Conservation (phyloP, 2,113 vertebrate species). For the Oreochromis spilurus region DNA sequence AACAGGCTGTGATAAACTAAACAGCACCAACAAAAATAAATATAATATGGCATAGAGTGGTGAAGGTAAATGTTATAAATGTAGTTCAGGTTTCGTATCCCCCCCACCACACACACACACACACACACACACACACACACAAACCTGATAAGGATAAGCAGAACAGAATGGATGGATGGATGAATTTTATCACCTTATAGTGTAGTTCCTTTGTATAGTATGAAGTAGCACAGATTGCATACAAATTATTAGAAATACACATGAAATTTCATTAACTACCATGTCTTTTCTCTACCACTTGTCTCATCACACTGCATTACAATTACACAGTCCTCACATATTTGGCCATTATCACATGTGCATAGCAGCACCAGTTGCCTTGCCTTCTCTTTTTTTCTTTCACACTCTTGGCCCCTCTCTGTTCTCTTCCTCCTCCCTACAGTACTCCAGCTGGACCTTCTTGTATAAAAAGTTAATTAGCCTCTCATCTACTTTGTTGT, state of each 20-base stretch:
- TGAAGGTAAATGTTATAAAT: background rate
- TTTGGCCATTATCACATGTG: slow-evolving; percentile 10
- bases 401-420: background rate
- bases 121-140: background rate
- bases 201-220: background rate
- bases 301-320: slow-evolving; percentile 10
- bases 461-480: slow-evolving; percentile 26
- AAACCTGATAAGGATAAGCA: background rate
- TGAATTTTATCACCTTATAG: background rate
- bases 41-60: background rate
- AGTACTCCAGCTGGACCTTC: background rate
- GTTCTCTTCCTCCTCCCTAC: background rate
- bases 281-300: background rate
- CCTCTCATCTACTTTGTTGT: background rate
- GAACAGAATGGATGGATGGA: background rate
- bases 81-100: background rate
- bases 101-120: background rate
- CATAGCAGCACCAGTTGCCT: background rate
- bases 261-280: background rate
- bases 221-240: background rate
- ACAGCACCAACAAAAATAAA: background rate
- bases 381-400: slow-evolving; percentile 10
- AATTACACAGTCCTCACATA: slow-evolving; percentile 4
- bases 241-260: background rate
- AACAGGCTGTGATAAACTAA: background rate